Conservation (phyloP, 2,888 invertebrate species). For the Actias luna region DNA sequence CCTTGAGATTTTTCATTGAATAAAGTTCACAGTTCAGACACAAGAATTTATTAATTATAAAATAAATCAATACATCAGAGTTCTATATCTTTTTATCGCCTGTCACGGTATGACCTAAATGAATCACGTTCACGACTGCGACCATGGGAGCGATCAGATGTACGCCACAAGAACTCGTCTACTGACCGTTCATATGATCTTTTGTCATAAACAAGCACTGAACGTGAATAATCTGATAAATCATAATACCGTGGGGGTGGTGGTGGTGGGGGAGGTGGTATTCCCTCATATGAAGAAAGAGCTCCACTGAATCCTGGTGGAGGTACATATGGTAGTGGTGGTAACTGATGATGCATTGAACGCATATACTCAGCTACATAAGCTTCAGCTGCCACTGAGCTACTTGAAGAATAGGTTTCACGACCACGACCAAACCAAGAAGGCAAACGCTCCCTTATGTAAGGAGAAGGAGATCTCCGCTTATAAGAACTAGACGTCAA, state of each 20-base stretch:
- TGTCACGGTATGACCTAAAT: constrained; percentile 82
- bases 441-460: constrained; percentile 81
- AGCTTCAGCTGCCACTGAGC: constrained; percentile 88
- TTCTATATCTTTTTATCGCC: constrained; percentile 69
- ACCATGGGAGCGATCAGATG: constrained; percentile 85
- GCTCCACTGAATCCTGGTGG: constrained; percentile 77
- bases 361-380: constrained; percentile 95
- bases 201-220: constrained; percentile 85
- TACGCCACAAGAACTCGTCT: constrained; percentile 92
- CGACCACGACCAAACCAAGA: constrained; percentile 83
- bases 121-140: constrained; percentile 82
- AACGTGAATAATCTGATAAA: constrained; percentile 88
- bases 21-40: constrained; percentile 80
- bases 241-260: constrained; percentile 85
- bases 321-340: constrained; percentile 92
- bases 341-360: constrained; percentile 92
- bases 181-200: constrained; percentile 94
- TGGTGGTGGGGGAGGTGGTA: constrained; percentile 87
- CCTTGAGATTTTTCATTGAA: constrained; percentile 67
- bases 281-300: constrained; percentile 80
- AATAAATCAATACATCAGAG: constrained; percentile 68
- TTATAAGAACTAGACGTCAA: constrained; percentile 77
- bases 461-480: constrained; percentile 83
- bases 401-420: constrained; percentile 62
- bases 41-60: constrained; percentile 67